phyloP scores from a whole-genome alignment of 2,113 vertebrate genomes.

The Apteryx mantelli region DNA sequence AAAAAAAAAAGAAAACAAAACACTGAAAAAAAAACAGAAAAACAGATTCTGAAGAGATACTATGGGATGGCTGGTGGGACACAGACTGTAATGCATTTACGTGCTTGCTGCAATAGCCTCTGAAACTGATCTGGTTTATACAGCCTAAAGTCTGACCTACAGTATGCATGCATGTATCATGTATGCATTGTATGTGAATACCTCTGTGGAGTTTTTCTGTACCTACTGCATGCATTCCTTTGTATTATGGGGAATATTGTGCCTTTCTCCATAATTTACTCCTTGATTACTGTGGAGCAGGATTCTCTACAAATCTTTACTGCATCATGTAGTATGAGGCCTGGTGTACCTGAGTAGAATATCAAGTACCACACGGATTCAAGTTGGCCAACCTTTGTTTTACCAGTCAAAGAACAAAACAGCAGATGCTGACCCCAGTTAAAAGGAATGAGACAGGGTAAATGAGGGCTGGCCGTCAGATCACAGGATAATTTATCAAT shows the following conservation, averaged over 20 bases:
- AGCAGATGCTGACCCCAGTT: neutral
- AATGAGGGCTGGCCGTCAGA: neutral
- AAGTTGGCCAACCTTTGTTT: neutral
- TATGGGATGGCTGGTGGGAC: neutral
- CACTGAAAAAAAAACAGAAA: neutral
- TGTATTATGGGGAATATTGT: neutral
- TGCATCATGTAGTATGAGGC: neutral
- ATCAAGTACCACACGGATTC: neutral
- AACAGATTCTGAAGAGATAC: neutral
- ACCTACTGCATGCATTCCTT: neutral
- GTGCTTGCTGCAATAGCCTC: neutral
- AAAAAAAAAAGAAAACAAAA: neutral
- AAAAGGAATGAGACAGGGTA: neutral
- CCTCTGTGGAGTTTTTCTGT: neutral
- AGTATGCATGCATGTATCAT: rapidly evolving
- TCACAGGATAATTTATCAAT: neutral
- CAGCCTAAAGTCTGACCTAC: neutral
- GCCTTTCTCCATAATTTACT: neutral
- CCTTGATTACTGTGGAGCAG: neutral
- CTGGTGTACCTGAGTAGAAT: rapidly evolving
- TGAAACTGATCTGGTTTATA: neutral
- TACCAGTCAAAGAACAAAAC: neutral
- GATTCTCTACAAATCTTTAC: neutral
- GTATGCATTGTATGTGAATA: neutral
- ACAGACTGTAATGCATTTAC: neutral